Percentiles rank a stretch among this genome's conserved stretches.
phyloP scores from a whole-genome alignment of 2,113 vertebrate genomes.

The Malurus elegans region DNA sequence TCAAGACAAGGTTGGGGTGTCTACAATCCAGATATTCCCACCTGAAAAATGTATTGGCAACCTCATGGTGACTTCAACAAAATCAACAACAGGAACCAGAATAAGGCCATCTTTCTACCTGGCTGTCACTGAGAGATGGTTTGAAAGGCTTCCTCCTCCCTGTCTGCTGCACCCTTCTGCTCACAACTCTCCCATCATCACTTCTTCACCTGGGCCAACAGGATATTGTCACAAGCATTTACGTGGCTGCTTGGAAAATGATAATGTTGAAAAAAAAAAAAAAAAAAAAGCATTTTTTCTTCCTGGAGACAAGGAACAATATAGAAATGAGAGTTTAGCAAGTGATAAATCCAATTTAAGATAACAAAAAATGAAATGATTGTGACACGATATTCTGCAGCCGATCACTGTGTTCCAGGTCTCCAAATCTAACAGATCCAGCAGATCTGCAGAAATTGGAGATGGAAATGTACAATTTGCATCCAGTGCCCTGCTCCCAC shows the following conservation, averaged over 20 bases:
- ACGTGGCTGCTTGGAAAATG: not conserved
- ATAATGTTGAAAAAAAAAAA: not conserved
- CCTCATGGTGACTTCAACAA: not conserved
- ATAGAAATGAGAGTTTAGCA: not conserved
- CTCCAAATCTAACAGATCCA: not conserved
- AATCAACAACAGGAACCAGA: not conserved
- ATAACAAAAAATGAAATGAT: not conserved
- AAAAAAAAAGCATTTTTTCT: not conserved
- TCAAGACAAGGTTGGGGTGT: not conserved
- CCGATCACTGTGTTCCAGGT: not conserved
- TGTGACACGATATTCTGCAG: not conserved
- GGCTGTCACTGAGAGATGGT: not conserved
- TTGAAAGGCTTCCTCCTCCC: not conserved
- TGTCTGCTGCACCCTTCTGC: not conserved
- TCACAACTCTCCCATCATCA: not conserved
- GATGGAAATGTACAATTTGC: not conserved
- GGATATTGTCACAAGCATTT: not conserved
- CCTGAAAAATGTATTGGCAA: not conserved
- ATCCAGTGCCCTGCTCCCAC: not conserved
- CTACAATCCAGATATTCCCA: not conserved
- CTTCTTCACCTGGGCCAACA: not conserved
- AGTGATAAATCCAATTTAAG: not conserved
- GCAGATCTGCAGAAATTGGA: not conserved
- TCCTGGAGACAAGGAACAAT: not conserved
- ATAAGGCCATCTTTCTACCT: not conserved